These are phyloP conservation scores for Chelmon rostratus DNA, from an alignment of 2,797 vertebrate genomes.

Conservation along the genomic window DNA sequence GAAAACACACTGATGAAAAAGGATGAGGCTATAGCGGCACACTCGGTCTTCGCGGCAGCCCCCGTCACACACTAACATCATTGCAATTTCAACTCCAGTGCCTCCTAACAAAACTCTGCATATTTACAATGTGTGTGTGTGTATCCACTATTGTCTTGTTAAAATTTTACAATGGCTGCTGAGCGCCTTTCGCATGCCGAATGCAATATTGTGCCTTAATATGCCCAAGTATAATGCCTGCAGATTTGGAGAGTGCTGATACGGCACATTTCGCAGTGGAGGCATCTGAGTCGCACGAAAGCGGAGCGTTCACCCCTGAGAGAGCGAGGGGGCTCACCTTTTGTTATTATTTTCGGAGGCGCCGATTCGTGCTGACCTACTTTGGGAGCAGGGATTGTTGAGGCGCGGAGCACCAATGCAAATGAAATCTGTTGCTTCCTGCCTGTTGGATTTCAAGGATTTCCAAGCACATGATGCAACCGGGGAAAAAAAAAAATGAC, in stretches of 20 bases:
- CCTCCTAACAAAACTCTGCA: slow-evolving; percentile 76
- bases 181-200: slow-evolving; percentile 47
- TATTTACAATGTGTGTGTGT: slow-evolving; percentile 68
- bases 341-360: slow-evolving; percentile 82
- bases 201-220: slow-evolving; percentile 72
- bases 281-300: slow-evolving; percentile 54
- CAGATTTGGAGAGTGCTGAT: slow-evolving; percentile 76
- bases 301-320: slow-evolving; percentile 59
- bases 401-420: slow-evolving; percentile 71
- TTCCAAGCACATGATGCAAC: slow-evolving; percentile 66
- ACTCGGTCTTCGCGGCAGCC: slow-evolving; percentile 57
- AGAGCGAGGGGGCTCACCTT: slow-evolving; percentile 76
- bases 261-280: slow-evolving; percentile 62
- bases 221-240: slow-evolving; percentile 61
- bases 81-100: slow-evolving; percentile 74
- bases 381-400: slow-evolving; percentile 76
- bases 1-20: slow-evolving; percentile 78
- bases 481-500: slow-evolving; percentile 20
- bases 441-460: slow-evolving; percentile 76
- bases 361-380: slow-evolving; percentile 79
- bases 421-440: slow-evolving; percentile 78
- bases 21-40: slow-evolving; percentile 66
- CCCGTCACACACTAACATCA: slow-evolving; percentile 75
- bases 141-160: slow-evolving; percentile 75
- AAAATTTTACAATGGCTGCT: slow-evolving; percentile 71